Base-by-base conservation (phyloP, 2,888 invertebrate species). In the Erebia ligea region DNA sequence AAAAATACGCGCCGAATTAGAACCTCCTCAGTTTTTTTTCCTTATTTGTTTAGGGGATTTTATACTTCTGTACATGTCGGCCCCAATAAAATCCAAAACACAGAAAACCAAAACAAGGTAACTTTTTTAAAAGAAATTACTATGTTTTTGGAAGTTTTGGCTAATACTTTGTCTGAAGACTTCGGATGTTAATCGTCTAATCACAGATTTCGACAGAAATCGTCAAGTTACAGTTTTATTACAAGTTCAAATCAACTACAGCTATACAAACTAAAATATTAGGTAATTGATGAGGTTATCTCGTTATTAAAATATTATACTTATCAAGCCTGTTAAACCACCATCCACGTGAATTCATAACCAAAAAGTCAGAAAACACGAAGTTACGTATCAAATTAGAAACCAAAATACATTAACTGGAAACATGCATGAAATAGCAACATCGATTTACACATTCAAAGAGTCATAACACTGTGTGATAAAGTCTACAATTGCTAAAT, bases 341-440 rank as follows among this genome's bases (percentile, higher is more conserved):
- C 25, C 54, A 48, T 73, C 68, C 68, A 63, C 54, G 54, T 40
- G 62, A 70, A 48, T 70, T 70, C 71, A 65, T 71, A 68, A 76
- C 71, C 68, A 73, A 70, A 74, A 75, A 73, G 68, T 70, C 75
- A 69, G 71, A 75, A 76, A 76, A 76, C 71, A 74, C 76, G 62
- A 80, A 76, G 79, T 78, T 83, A 82, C 81, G 82, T 78, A 73
- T 80, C 83, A 80, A 84, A 84, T 84, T 83, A 82, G 84, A 82
- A 83, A 83, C 82, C 78, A 76, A 82, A 84, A 81, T 84, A 82
- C 84, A 84, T 81, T 83, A 81, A 79, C 79, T 77, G 75, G 78
- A 78, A 79, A 78, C 74, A 69, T 73, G 66, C 62, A 50, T 52
- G 57, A 45, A 25, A 74, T 48, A 75, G 71, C 59, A 77, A 73